phyloP scores from a whole-genome alignment of 2,797 vertebrate genomes.

The Hyperoplus lanceolatus region DNA sequence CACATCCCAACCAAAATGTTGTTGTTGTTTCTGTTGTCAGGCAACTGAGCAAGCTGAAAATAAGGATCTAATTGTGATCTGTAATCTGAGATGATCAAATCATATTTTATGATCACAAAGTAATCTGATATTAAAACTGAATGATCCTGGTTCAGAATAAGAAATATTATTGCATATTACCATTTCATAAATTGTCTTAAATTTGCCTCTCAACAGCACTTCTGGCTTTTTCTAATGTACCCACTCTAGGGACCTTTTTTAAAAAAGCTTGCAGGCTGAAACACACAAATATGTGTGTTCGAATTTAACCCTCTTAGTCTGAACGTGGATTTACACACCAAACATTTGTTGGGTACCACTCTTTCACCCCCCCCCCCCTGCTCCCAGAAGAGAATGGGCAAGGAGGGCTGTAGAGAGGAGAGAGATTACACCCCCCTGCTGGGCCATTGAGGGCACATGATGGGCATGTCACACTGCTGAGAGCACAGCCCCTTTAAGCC shows the following conservation, averaged over 20 bases:
- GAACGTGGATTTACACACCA: not conserved
- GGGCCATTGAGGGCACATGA: constrained; percentile 55
- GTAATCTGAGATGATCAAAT: not conserved
- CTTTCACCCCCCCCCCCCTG: not conserved
- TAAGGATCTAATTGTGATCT: not conserved
- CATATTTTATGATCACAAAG: not conserved
- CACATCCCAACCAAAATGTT: not conserved
- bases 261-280: not conserved
- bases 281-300: not conserved
- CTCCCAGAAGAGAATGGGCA: constrained; percentile 1
- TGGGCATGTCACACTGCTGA: constrained; percentile 49
- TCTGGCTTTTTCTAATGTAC: not conserved
- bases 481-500: constrained; percentile 62
- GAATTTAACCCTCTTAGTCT: not conserved
- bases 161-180: not conserved
- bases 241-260: not conserved
- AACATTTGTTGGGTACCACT: constrained; percentile 13
- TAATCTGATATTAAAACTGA: not conserved
- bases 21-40: not conserved
- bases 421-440: constrained; percentile 52
- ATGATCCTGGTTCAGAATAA: not conserved
- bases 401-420: constrained; percentile 17
- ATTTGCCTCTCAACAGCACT: not conserved
- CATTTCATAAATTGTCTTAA: not conserved
- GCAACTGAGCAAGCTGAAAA: not conserved